Evolutionary conservation across 2,888 invertebrate genomes (phyloP).

Genomic region (Coenonympha glycerion): DNA sequence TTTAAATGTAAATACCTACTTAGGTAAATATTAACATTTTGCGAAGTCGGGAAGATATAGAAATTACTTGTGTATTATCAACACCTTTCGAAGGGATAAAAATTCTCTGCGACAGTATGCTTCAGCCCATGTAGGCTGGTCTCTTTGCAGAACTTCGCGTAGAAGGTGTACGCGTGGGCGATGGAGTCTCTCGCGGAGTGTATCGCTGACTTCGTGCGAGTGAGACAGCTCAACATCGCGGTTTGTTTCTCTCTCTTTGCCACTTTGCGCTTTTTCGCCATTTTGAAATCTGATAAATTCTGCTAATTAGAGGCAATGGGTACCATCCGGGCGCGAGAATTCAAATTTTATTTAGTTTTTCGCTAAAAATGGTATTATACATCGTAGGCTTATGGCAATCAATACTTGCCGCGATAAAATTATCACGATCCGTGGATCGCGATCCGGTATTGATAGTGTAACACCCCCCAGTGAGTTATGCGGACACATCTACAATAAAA

Average conservation of each 20-base stretch:
- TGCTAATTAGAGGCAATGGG: too few species aligned
- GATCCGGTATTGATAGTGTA: too few species aligned
- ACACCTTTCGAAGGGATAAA: constrained; percentile 65
- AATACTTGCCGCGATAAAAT: too few species aligned
- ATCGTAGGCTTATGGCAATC: too few species aligned
- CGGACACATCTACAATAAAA: too few species aligned
- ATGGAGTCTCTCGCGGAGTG: constrained; percentile 42
- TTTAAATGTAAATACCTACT: constrained; percentile 1
- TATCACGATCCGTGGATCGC: too few species aligned
- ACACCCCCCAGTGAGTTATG: too few species aligned
- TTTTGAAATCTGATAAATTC: too few species aligned
- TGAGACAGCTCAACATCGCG: constrained; percentile 53
- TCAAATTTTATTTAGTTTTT: too few species aligned
- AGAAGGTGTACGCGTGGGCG: constrained; percentile 36
- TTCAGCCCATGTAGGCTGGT: constrained; percentile 65
- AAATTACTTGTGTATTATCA: not conserved
- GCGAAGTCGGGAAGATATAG: not conserved
- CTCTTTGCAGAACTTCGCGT: constrained; percentile 58
- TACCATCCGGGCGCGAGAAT: too few species aligned
- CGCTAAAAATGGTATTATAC: too few species aligned
- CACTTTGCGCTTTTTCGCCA: constrained; percentile 23
- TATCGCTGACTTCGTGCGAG: constrained; percentile 47
- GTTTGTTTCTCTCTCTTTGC: constrained; percentile 38
- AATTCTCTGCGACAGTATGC: constrained; percentile 58
- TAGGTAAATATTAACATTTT: too few species aligned